Evolutionary conservation across 2,797 vertebrate species (phyloP), one percentile per base, ranked within the genome.

Genomic region (Limnodromus scolopaceus): DNA sequence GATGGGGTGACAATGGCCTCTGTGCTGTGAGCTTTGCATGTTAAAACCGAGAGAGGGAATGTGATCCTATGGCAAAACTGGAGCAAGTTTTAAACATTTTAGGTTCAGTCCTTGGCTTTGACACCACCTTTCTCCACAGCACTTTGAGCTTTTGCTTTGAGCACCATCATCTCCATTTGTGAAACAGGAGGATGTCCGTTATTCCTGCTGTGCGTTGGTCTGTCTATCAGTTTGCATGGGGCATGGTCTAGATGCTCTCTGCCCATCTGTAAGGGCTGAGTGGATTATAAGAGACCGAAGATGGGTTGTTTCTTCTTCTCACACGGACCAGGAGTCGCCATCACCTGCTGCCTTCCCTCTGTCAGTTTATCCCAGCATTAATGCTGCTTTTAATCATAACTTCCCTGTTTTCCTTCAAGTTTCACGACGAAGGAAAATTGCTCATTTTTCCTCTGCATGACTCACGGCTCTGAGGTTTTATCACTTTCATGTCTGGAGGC

Each of bases 381-480:
- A 68, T 61, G 45, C 38, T 3, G 0, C 68, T 87, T 63, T 55
- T 70, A 49, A 30, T 64, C 36, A 32, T 63, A 85, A 77, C 60
- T 93, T 93, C 60, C 30, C 71, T 89, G 32, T 93, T 96, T 92
- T 83, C 61, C 76, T 94, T 87, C 71, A 64, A 53, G 78, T 80
- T 92, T 79, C 48, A 43, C 0, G 2, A 69, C 1, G 24, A 84
- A 82, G 61, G 70, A 91, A 55, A 91, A 75, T 82, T 96, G 92
- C 81, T 96, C 81, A 15, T 89, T 96, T 94, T 89, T 60, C 16
- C 30, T 89, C 61, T 2, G 2, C 0, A 1, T 94, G 90, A 95
- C 70, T 97, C 92, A 93, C 71, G 41, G 75, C 87, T 82, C 78
- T 48, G 64, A 89, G 64, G n/a, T 57, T 94, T 89, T 87, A 92